Evolutionary conservation across 2,797 vertebrate species (phyloP), one percentile per base, ranked within the genome.

Genomic region (Pseudomugil tenellus): DNA sequence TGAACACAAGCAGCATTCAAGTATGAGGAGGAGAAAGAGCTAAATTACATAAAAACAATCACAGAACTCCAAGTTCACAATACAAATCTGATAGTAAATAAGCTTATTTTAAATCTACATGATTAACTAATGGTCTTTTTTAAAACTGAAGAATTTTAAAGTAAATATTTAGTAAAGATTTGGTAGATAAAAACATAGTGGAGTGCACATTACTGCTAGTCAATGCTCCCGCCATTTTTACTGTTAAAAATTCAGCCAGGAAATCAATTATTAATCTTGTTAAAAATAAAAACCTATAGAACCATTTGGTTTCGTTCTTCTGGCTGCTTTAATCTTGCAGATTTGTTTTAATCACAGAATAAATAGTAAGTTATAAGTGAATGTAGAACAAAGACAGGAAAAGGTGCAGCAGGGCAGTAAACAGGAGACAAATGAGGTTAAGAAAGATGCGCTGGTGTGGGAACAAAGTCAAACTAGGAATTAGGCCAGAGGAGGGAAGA

Each of bases 1-100:
- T 98, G 75, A 48, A 39, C 19, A 60, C 53, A 5, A 61, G 6
- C 29, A 31, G 6, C 21, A 53, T 13, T 61, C 4, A 41, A 12
- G 14, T 17, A 3, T 52, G 8, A 65, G 62, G 11, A 12, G 29
- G 1, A n/a, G 9, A 52, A 25, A 39, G 6, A 13, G 13, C 14
- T 11, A 3, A 35, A 7, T 43, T 32, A 17, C 6, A 23, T 3
- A 67, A 16, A 16, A 39, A 37, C 13, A 39, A 41, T 41, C 4
- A 41, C 39, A 41, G 39, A 41, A 19, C 4, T 17, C 17, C 39
- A 19, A 31, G 17, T 19, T 41, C 7, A 6, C n/a, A 48, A n/a
- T 10, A 21, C 21, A 48, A 48, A 21, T 21, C 43, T n/a, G 46
- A 23, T 3, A 11, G 2, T 4, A 3, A 48, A 23, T 48, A 19